Conservation (phyloP, 2,888 invertebrate species). For the Bugula neritina region DNA sequence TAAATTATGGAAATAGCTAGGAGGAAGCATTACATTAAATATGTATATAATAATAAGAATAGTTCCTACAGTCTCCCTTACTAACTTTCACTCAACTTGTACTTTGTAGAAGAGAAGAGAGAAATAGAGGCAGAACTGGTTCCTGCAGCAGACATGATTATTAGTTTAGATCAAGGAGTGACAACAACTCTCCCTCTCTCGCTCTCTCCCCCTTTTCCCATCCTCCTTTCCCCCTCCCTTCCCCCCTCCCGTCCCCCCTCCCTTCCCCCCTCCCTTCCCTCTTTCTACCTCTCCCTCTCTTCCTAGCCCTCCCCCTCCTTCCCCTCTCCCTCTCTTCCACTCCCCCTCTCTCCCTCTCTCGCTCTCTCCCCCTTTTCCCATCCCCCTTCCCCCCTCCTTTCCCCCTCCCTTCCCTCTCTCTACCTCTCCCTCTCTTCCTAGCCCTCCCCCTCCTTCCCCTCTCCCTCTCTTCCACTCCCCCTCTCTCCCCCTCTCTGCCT, state of each 20-base stretch:
- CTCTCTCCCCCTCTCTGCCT: background rate
- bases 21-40: too few species aligned
- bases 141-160: too few species aligned
- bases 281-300: background rate
- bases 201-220: background rate
- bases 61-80: too few species aligned
- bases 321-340: background rate
- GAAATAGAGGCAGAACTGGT: too few species aligned
- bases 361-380: background rate
- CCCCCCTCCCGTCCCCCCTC: background rate
- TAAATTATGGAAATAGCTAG: too few species aligned
- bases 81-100: too few species aligned
- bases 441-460: background rate
- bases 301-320: background rate
- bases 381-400: background rate
- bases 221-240: background rate
- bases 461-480: background rate
- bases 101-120: too few species aligned
- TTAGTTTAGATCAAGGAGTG: too few species aligned
- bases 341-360: background rate
- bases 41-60: too few species aligned
- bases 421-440: background rate
- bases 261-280: background rate
- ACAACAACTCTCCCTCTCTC: too few species aligned
- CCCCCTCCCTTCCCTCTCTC: background rate